Conservation (phyloP, 2,888 invertebrate species). For the Acleris holmiana region DNA sequence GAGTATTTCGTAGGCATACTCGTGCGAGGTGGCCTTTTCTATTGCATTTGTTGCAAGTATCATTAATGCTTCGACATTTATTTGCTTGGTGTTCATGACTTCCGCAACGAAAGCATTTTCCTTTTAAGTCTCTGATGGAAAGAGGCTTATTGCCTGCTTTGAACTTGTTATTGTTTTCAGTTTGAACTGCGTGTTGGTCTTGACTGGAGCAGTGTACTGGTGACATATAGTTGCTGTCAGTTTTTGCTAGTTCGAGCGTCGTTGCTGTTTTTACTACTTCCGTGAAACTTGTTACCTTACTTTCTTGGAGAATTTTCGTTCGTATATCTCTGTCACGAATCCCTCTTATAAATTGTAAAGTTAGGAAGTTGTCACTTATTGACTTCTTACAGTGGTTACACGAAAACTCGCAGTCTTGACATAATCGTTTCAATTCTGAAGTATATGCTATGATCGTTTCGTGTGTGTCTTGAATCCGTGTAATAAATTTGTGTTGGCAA, state of each 20-base stretch:
- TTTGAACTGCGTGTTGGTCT: too few relatives aligned
- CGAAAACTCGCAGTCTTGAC: not conserved
- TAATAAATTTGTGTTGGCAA: not conserved
- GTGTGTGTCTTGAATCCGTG: not conserved
- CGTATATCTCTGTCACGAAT: not conserved
- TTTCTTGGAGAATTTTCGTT: not conserved
- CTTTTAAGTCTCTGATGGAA: not conserved
- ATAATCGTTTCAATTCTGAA: not conserved
- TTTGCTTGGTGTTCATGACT: not conserved
- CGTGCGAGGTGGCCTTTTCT: not conserved
- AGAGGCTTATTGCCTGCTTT: not conserved
- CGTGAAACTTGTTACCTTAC: not conserved
- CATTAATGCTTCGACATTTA: not conserved
- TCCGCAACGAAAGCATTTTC: not conserved
- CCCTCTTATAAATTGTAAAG: slow-evolving; percentile 1
- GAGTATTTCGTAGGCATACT: not conserved
- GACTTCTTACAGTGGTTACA: not conserved
- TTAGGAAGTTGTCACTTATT: not conserved
- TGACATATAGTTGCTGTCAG: not conserved
- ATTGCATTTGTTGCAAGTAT: not conserved
- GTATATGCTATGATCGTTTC: not conserved
- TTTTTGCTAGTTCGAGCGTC: not conserved
- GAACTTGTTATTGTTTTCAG: not conserved
- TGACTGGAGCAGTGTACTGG: not conserved
- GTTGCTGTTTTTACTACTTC: not conserved